Conservation (phyloP, 2,797 vertebrate genomes). For the Cynodonichthys magdalenae region DNA sequence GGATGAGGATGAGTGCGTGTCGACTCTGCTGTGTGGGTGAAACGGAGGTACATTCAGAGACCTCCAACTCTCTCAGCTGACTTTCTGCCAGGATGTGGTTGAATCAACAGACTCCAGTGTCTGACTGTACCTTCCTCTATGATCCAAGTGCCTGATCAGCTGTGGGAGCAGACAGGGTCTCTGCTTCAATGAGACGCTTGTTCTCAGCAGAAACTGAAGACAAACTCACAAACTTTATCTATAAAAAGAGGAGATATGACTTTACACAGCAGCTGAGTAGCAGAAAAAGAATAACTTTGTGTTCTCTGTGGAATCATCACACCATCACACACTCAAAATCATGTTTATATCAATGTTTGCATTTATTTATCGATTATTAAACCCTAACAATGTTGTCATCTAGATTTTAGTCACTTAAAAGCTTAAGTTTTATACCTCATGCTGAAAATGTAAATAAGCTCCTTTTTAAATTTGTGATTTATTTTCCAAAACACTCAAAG, state of each 20-base stretch:
- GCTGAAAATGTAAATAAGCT: no score
- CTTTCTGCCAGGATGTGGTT: conserved; percentile 40
- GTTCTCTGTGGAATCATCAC: no score
- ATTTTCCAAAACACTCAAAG: no score
- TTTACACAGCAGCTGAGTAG: conserved; percentile 6
- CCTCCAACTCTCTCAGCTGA: conserved; percentile 39
- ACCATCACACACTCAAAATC: no score
- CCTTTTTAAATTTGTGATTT: no score
- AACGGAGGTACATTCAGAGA: conserved; percentile 36
- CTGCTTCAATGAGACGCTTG: conserved; percentile 31
- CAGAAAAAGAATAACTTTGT: not conserved
- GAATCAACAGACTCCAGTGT: conserved; percentile 34
- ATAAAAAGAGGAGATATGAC: not conserved
- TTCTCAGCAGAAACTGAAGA: conserved; percentile 47
- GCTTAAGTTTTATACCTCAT: no score
- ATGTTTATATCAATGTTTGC: no score
- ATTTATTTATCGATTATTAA: no score
- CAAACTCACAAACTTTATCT: conserved; percentile 5
- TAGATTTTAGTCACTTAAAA: no score
- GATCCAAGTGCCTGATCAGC: conserved; percentile 47
- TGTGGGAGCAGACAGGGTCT: conserved; percentile 28
- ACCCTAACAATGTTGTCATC: no score
- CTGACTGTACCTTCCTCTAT: conserved; percentile 1
- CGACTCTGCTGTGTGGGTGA: conserved; percentile 43
- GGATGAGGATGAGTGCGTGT: conserved; percentile 43